Evolutionary conservation across 2,797 vertebrate species (phyloP).

Genomic region (Buceros bicornis): DNA sequence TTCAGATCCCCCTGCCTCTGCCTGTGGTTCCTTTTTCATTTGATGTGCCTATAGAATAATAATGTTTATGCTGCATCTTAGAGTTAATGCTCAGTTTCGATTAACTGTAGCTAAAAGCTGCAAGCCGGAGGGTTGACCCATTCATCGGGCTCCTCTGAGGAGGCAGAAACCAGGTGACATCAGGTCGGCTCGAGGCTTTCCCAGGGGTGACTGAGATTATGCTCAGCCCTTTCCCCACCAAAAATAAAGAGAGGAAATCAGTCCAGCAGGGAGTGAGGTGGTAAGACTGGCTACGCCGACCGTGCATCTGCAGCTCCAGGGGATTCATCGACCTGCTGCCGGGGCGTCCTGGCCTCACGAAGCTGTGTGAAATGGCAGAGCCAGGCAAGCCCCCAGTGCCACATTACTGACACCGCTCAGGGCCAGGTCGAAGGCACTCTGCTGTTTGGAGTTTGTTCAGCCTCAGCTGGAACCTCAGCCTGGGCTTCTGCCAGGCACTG

Average conservation of each 20-base stretch:
- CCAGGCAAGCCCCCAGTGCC: neutral
- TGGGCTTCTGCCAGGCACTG: neutral
- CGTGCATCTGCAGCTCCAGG: neutral
- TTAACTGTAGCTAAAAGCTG: neutral
- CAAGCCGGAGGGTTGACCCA: neutral
- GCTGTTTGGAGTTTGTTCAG: neutral
- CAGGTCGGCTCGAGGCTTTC: neutral
- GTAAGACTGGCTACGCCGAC: neutral
- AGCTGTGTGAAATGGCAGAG: neutral
- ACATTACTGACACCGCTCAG: neutral
- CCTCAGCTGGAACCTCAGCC: neutral
- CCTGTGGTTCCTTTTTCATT: neutral
- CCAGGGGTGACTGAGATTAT: neutral
- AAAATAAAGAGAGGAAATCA: neutral
- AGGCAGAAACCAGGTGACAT: neutral
- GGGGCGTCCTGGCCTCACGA: neutral
- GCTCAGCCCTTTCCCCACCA: neutral
- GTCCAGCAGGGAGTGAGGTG: neutral
- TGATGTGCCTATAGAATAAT: neutral
- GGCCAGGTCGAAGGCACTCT: no score
- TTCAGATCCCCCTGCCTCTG: neutral
- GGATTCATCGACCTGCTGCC: neutral
- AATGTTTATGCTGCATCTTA: neutral
- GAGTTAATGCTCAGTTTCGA: neutral
- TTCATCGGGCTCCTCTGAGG: neutral